Evolutionary conservation across 2,113 vertebrate species (phyloP).

Genomic region (Charadrius vociferus): DNA sequence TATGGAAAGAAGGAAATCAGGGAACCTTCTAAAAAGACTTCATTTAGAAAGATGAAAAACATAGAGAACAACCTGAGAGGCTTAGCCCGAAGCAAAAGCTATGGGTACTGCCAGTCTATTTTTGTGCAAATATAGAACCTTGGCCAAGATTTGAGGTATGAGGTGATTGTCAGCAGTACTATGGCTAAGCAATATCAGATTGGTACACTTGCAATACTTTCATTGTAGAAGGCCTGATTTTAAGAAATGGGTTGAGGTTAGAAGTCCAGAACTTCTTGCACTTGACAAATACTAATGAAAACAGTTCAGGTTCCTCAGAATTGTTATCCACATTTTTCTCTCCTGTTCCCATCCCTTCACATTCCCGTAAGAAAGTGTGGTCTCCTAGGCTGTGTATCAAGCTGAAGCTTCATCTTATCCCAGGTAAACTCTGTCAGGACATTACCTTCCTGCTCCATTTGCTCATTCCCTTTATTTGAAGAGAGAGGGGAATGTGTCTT

Average conservation of each 20-base stretch:
- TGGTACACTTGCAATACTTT: background rate
- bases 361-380: background rate
- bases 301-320: background rate
- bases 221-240: background rate
- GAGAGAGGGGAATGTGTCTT: background rate
- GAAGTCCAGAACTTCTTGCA: background rate
- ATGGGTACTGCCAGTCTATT: background rate
- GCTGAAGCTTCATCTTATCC: background rate
- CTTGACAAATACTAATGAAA: background rate
- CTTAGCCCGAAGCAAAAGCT: background rate
- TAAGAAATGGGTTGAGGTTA: background rate
- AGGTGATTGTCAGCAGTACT: background rate
- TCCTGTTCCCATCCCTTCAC: background rate
- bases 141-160: background rate
- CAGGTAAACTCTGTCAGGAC: background rate
- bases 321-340: background rate
- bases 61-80: background rate
- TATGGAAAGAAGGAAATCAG: constrained; percentile 46
- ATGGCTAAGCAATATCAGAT: background rate
- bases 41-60: constrained; percentile 19
- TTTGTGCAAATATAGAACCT: background rate
- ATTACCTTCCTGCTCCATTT: background rate
- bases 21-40: background rate
- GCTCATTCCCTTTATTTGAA: background rate
- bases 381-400: background rate